Percentiles rank a stretch among this genome's conserved stretches.
phyloP scores from a whole-genome alignment of 2,113 vertebrate genomes.

The Barnardius zonarius region DNA sequence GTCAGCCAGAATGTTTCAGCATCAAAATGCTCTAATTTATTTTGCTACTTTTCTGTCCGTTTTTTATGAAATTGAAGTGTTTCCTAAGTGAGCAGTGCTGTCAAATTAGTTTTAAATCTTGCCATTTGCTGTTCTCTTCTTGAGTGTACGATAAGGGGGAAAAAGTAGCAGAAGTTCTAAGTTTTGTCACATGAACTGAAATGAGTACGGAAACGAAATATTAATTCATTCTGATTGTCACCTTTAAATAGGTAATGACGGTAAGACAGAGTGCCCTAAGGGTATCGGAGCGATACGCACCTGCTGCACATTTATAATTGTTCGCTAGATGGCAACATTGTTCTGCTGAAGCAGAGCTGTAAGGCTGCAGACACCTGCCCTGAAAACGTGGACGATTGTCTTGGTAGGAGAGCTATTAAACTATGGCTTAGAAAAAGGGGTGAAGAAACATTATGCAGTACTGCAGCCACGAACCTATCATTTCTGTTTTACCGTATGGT shows the following conservation, averaged over 20 bases:
- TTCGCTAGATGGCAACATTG: slow-evolving; percentile 67
- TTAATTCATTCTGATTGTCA: not conserved
- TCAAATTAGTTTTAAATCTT: not conserved
- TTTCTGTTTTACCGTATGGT: not conserved
- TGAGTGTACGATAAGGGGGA: not conserved
- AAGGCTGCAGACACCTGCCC: not conserved
- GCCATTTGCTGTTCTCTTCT: not conserved
- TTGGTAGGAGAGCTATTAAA: not conserved
- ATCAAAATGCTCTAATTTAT: not conserved
- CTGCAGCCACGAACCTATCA: not conserved
- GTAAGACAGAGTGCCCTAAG: not conserved
- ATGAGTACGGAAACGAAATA: not conserved
- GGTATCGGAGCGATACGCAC: not conserved
- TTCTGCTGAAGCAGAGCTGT: not conserved
- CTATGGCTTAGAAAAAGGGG: not conserved
- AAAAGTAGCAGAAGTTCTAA: not conserved
- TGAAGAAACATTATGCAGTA: not conserved
- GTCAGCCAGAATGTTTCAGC: not conserved
- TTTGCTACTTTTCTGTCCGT: not conserved
- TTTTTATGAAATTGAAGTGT: not conserved
- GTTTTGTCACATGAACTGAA: not conserved
- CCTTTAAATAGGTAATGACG: not conserved
- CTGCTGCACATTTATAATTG: not conserved
- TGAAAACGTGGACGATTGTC: not conserved
- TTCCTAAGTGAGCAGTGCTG: not conserved